These are phyloP conservation scores for Myopa testacea DNA, from an alignment of 2,888 invertebrate species.

Conservation along the genomic window DNA sequence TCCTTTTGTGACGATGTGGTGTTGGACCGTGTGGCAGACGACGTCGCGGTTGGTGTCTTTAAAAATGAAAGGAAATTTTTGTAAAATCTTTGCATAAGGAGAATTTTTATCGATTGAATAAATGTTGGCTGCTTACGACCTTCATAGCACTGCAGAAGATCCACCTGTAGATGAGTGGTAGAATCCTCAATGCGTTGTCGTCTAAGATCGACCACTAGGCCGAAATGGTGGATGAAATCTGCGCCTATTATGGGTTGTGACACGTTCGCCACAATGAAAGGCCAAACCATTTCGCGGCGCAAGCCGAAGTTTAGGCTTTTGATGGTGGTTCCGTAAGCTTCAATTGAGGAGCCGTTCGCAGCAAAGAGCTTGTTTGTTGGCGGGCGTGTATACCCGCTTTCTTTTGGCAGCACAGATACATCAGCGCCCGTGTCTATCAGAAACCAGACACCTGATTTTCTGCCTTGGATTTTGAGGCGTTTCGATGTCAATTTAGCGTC, in stretches of 20 bases:
- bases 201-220: conserved; percentile 40
- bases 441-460: not conserved
- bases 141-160: not conserved
- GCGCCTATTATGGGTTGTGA: conserved; percentile 42
- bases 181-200: conserved; percentile 19
- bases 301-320: not conserved
- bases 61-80: too few species aligned
- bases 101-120: not conserved
- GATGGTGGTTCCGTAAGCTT: too few species aligned
- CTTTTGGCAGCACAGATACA: too few species aligned
- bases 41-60: not conserved
- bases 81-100: too few species aligned
- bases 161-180: not conserved
- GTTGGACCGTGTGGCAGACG: conserved; percentile 32
- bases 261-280: conserved; percentile 40
- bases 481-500: not conserved
- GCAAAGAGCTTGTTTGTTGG: too few species aligned
- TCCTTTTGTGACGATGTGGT: conserved; percentile 41
- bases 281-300: too few species aligned
- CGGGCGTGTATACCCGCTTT: too few species aligned
- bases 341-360: not conserved
- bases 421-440: not conserved
- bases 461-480: not conserved
- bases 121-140: not conserved
- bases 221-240: conserved; percentile 43